These are phyloP conservation scores for Drosophila truncata DNA, from an alignment of 1,140 invertebrate genomes.

Conservation along the genomic window DNA sequence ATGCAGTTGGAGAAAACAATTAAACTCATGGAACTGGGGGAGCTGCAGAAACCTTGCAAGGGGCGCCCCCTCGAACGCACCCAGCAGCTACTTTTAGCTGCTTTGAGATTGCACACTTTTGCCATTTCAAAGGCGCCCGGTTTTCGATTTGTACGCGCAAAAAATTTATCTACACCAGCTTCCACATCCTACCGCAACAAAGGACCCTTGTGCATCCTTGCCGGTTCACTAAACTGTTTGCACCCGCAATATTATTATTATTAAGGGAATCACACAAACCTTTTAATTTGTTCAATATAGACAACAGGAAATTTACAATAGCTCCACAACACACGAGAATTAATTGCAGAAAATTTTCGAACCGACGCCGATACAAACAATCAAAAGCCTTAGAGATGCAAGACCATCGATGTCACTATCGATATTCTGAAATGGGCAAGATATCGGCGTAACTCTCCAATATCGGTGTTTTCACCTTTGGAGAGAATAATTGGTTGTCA, in stretches of 20 bases:
- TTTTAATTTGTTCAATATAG: conserved; percentile 2
- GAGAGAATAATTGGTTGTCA: too few species aligned
- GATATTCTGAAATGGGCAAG: neutral
- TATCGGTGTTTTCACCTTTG: too few species aligned
- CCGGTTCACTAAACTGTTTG: too few species aligned
- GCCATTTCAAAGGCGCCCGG: neutral
- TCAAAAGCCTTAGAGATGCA: neutral
- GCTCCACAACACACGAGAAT: conserved; percentile 4
- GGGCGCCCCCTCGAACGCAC: neutral
- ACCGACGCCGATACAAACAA: conserved; percentile 50
- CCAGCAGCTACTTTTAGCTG: neutral
- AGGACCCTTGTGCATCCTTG: neutral
- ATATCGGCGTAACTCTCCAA: neutral
- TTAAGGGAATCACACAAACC: conserved; percentile 25
- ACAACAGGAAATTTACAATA: neutral
- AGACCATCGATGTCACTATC: neutral
- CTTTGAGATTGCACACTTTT: conserved; percentile 4
- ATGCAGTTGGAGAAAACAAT: conserved; percentile 19
- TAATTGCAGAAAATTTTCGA: conserved; percentile 5
- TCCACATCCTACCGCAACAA: conserved; percentile 45
- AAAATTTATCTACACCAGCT: conserved; percentile 47
- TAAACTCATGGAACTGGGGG: neutral
- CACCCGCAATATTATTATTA: neutral
- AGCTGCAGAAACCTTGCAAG: neutral
- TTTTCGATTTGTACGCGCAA: conserved; percentile 10